phyloP scores from a whole-genome alignment of 2,113 vertebrate species.

The Orthochromis malagaraziensis region DNA sequence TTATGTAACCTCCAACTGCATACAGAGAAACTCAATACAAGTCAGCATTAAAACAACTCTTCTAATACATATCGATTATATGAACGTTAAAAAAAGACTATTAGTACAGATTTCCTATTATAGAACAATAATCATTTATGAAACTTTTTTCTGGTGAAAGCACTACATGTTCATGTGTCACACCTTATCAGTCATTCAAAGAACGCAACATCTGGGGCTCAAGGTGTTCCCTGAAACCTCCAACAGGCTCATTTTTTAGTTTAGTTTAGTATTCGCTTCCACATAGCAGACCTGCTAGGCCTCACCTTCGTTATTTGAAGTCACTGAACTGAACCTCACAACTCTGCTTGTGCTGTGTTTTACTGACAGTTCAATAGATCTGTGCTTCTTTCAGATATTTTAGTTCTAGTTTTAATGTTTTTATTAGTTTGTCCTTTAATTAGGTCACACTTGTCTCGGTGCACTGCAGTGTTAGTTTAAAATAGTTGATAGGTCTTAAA shows the following conservation, averaged over 20 bases:
- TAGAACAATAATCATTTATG: fast-evolving
- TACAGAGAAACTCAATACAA: background rate
- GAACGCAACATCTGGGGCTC: background rate
- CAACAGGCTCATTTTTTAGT: background rate
- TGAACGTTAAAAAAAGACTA: background rate
- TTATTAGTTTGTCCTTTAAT: background rate
- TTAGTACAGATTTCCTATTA: background rate
- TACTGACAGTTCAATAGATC: fast-evolving
- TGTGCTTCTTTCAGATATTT: background rate
- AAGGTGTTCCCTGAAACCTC: background rate
- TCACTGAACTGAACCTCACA: background rate
- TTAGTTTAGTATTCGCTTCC: background rate
- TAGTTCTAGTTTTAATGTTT: fast-evolving
- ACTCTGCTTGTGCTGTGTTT: background rate
- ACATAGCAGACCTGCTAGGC: fast-evolving
- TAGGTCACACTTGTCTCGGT: background rate
- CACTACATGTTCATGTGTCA: background rate
- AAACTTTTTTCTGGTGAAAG: fast-evolving
- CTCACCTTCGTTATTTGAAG: background rate
- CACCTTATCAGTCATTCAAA: background rate
- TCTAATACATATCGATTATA: background rate
- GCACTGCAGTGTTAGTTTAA: background rate
- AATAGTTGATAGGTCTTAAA: background rate
- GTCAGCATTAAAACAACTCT: background rate
- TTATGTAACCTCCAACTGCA: background rate